These are phyloP conservation scores for Kryptolebias ocellatus DNA, from an alignment of 2,797 vertebrate genomes.

Conservation along the genomic window DNA sequence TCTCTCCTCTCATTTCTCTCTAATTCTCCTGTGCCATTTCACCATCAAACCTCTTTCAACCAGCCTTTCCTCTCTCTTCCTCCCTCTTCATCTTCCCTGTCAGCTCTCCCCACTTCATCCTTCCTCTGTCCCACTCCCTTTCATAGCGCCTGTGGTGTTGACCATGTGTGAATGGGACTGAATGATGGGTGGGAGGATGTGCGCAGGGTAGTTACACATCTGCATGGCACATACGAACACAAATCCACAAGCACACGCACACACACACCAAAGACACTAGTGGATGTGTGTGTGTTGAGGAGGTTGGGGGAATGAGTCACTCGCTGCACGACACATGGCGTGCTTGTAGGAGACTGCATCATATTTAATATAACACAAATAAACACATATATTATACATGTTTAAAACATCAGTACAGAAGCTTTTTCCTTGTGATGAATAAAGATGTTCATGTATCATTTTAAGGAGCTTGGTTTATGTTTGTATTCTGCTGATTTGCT, in stretches of 20 bases:
- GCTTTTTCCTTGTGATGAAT: conserved; percentile 62
- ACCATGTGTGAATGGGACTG: conserved; percentile 71
- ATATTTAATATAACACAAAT: conserved; percentile 58
- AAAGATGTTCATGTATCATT: conserved; percentile 61
- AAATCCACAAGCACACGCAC: not conserved
- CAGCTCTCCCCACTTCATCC: conserved; percentile 27
- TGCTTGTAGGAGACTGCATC: conserved; percentile 59
- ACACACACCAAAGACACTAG: conserved; percentile 13
- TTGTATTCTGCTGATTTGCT: conserved; percentile 35
- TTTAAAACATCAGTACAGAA: conserved; percentile 28
- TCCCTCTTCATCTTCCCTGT: conserved; percentile 50
- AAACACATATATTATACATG: conserved; percentile 23
- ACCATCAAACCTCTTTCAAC: conserved; percentile 60
- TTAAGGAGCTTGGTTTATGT: conserved; percentile 58
- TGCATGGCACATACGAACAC: conserved; percentile 25
- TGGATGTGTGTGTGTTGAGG: conserved; percentile 39
- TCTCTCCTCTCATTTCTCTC: conserved; percentile 68
- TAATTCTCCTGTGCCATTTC: conserved; percentile 47
- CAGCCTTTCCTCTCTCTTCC: conserved; percentile 57
- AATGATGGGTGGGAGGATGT: conserved; percentile 63
- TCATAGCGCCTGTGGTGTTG: conserved; percentile 57
- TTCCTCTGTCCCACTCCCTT: conserved; percentile 31
- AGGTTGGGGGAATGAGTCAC: conserved; percentile 77
- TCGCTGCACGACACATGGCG: conserved; percentile 60
- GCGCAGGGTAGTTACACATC: conserved; percentile 28